Conservation (phyloP, 2,888 invertebrate genomes). For the Alloplasta piceator region DNA sequence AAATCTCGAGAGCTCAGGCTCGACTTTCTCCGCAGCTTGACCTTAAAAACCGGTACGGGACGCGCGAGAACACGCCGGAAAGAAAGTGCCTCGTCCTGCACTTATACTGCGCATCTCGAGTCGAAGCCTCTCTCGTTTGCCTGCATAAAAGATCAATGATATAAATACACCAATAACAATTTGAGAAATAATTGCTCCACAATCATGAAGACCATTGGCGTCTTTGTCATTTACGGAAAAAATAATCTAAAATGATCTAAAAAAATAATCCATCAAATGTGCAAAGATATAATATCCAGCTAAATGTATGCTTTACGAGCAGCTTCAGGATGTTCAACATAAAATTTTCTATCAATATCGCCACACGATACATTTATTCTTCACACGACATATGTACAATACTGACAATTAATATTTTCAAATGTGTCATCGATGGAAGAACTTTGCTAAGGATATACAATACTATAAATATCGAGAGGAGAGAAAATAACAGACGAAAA, state of each 20-base stretch:
- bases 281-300: no score
- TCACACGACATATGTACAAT: slow-evolving; percentile 34
- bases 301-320: background rate
- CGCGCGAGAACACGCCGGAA: slow-evolving; percentile 62
- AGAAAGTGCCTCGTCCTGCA: slow-evolving; percentile 76
- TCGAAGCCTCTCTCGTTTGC: slow-evolving; percentile 49
- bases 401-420: slow-evolving; percentile 14
- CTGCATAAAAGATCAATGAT: slow-evolving; percentile 23
- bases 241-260: background rate
- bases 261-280: background rate
- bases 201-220: background rate
- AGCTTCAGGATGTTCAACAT: background rate
- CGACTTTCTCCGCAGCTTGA: slow-evolving; percentile 75
- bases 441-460: slow-evolving; percentile 29
- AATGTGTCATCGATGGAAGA: slow-evolving; percentile 1
- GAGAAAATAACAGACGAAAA: background rate
- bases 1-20: slow-evolving; percentile 50
- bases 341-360: background rate
- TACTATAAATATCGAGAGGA: slow-evolving; percentile 36
- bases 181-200: background rate
- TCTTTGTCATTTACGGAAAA: background rate
- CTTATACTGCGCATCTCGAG: slow-evolving; percentile 31
- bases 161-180: background rate
- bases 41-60: slow-evolving; percentile 73
- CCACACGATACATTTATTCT: slow-evolving; percentile 38